Percentiles rank a stretch among this genome's conserved stretches.
Conservation (phyloP, 2,113 vertebrate species). For the Etheostoma cragini region DNA sequence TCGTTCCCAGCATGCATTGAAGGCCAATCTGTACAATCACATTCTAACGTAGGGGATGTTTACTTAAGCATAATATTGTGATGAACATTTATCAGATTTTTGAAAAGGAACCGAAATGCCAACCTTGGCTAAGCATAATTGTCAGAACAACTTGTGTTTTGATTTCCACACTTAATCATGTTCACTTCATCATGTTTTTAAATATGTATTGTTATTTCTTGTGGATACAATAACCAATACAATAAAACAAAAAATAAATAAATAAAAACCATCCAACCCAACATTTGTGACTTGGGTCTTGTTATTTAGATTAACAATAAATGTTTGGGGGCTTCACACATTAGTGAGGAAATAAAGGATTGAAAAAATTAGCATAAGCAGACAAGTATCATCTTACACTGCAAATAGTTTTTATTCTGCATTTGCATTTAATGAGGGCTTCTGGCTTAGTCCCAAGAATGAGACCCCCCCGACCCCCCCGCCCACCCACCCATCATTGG, state of each 20-base stretch:
- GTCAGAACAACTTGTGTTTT: slow-evolving; percentile 28
- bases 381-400: slow-evolving; percentile 19
- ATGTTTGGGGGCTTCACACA: neutral
- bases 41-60: neutral
- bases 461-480: slow-evolving; percentile 10
- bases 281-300: neutral
- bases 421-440: slow-evolving; percentile 64
- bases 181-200: neutral
- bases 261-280: neutral
- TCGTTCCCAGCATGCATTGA: neutral
- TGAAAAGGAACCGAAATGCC: slow-evolving; percentile 5
- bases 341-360: slow-evolving; percentile 12
- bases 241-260: too few relatives aligned
- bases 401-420: slow-evolving; percentile 15
- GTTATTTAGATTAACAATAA: neutral
- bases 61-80: neutral
- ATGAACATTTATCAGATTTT: neutral
- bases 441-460: slow-evolving; percentile 48
- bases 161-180: neutral
- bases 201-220: neutral
- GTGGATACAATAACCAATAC: neutral
- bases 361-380: slow-evolving; percentile 5
- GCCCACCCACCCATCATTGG: slow-evolving; percentile 34
- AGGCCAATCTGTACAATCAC: slow-evolving; percentile 13
- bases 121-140: slow-evolving; percentile 21